Percentiles rank a stretch among this genome's conserved stretches.
Conservation (phyloP, 2,797 vertebrate genomes). For the Sitta carolinensis region DNA sequence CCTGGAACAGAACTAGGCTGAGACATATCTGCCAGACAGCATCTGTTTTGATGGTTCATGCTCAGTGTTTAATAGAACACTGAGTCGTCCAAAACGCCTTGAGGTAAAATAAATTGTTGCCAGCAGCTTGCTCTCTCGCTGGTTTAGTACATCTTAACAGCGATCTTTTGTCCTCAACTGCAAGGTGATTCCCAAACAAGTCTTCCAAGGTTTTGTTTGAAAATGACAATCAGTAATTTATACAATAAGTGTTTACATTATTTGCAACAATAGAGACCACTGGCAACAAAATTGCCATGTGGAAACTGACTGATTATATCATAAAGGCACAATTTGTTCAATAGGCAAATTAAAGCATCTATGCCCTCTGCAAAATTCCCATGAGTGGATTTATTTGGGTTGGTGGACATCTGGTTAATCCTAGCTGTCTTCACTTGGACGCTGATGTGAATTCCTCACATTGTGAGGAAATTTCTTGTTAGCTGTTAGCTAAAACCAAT, state of each 20-base stretch:
- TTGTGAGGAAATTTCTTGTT: constrained; percentile 57
- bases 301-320: not conserved
- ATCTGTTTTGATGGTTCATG: constrained; percentile 13
- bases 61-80: constrained; percentile 47
- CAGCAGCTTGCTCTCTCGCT: not conserved
- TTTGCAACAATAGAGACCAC: not conserved
- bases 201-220: constrained; percentile 30
- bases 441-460: constrained; percentile 49
- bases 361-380: constrained; percentile 30
- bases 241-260: not conserved
- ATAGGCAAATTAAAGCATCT: constrained; percentile 34
- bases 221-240: constrained; percentile 30
- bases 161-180: not conserved
- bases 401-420: constrained; percentile 66
- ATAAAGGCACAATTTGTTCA: constrained; percentile 11
- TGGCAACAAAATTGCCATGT: not conserved
- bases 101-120: constrained; percentile 46
- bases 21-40: constrained; percentile 35
- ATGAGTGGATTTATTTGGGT: constrained; percentile 59
- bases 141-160: constrained; percentile 40
- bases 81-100: not conserved
- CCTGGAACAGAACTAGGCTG: not conserved
- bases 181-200: constrained; percentile 37
- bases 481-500: constrained; percentile 47
- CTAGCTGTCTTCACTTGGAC: constrained; percentile 55